Conservation (phyloP, 2,113 vertebrate species). For the Gorsachius goisagi region DNA sequence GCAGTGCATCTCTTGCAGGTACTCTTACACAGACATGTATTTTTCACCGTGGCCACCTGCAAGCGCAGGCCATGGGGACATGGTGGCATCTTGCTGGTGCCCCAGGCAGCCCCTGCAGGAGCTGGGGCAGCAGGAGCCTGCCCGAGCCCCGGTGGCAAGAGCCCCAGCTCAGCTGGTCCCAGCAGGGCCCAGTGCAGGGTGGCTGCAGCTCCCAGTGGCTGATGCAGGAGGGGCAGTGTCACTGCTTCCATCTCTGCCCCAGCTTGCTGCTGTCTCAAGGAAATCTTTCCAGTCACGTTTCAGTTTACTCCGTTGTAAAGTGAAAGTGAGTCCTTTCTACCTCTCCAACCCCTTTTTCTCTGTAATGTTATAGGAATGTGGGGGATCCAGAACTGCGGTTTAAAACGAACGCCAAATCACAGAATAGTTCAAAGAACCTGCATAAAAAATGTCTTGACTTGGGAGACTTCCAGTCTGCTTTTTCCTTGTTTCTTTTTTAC, state of each 20-base stretch:
- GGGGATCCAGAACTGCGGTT: background rate
- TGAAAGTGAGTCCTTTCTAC: background rate
- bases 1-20: background rate
- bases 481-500: background rate
- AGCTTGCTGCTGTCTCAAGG: background rate
- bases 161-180: background rate
- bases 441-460: background rate
- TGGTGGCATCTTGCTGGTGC: background rate
- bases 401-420: background rate
- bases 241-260: background rate
- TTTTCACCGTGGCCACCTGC: background rate
- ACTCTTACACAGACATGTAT: accelerated
- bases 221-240: background rate
- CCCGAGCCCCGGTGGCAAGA: accelerated
- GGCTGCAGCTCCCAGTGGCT: no score
- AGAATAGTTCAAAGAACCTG: background rate
- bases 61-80: background rate
- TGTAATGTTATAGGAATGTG: background rate
- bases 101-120: background rate
- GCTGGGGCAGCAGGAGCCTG: background rate
- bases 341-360: background rate
- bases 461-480: background rate
- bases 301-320: background rate
- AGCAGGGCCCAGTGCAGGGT: background rate
- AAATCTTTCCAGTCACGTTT: background rate